Conservation (phyloP, 2,888 invertebrate species). For the Sphecodes monilicornis region DNA sequence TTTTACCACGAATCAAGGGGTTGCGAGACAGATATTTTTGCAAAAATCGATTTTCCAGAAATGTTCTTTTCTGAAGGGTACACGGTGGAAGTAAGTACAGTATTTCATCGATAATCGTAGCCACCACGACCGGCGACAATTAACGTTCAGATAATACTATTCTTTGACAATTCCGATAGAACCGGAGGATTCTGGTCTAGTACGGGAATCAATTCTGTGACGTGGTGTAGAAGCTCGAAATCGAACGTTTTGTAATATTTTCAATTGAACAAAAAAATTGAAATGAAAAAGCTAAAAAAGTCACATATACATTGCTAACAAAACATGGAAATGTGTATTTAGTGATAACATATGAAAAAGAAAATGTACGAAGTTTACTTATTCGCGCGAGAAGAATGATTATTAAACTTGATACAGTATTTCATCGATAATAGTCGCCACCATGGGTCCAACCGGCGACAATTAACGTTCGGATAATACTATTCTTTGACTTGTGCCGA, state of each 20-base stretch:
- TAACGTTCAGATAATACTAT: too few relatives aligned
- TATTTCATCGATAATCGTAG: too few relatives aligned
- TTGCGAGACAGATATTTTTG: too few relatives aligned
- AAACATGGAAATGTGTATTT: neutral
- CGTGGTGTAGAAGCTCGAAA: neutral
- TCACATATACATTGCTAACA: neutral
- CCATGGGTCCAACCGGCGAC: too few relatives aligned
- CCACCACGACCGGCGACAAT: too few relatives aligned
- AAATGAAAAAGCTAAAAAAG: neutral
- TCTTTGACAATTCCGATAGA: constrained; percentile 1
- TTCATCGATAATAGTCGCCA: too few relatives aligned
- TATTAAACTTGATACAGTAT: too few relatives aligned
- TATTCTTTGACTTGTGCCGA: too few relatives aligned
- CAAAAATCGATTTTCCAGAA: too few relatives aligned
- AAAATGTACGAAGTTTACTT: neutral
- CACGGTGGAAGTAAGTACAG: too few relatives aligned
- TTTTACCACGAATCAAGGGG: constrained; percentile 19
- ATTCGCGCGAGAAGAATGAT: neutral
- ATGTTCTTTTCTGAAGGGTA: too few relatives aligned
- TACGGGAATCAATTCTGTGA: neutral
- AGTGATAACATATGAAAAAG: neutral
- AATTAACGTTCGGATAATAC: too few relatives aligned
- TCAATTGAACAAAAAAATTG: neutral
- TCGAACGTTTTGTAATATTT: neutral
- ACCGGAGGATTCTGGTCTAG: neutral